Evolutionary conservation across 2,113 vertebrate genomes (phyloP).

Genomic region (Percopsis transmontana): DNA sequence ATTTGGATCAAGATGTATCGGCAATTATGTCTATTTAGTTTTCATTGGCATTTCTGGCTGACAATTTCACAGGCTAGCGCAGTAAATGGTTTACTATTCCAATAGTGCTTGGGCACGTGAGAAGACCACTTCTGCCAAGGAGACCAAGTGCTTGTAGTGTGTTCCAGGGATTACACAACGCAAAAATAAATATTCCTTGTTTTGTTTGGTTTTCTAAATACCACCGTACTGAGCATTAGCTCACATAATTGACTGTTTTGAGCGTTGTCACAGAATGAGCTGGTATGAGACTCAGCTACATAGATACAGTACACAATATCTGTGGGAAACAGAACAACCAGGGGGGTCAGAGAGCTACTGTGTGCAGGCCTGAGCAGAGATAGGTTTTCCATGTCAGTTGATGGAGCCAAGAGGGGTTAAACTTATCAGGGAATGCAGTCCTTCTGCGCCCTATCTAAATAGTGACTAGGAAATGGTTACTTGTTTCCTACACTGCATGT

Average conservation of each 20-base stretch:
- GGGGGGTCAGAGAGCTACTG: constrained; percentile 38
- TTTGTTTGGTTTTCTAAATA: too few species aligned
- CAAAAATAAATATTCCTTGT: constrained; percentile 25
- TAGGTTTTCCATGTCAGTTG: constrained; percentile 63
- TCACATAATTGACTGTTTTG: constrained; percentile 29
- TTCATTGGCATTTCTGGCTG: constrained; percentile 65
- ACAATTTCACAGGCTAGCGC: constrained; percentile 55
- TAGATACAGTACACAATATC: constrained; percentile 62
- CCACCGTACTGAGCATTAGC: constrained; percentile 5
- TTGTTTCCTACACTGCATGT: constrained; percentile 33
- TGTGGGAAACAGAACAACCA: constrained; percentile 56
- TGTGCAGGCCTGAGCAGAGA: constrained; percentile 44
- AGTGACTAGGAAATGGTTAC: constrained; percentile 66
- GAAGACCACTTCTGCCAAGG: constrained; percentile 43
- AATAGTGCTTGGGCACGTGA: constrained; percentile 37
- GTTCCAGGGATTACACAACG: constrained; percentile 27
- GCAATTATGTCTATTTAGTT: constrained; percentile 64
- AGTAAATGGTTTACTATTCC: constrained; percentile 67
- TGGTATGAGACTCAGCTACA: constrained; percentile 21
- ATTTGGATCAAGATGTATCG: constrained; percentile 61
- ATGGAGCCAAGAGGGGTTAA: constrained; percentile 43
- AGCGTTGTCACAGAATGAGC: constrained; percentile 8
- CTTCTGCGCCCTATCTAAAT: constrained; percentile 67
- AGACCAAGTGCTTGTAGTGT: constrained; percentile 55
- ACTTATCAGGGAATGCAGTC: constrained; percentile 76